phyloP scores from a whole-genome alignment of 2,888 invertebrate genomes.

The Busseola fusca region DNA sequence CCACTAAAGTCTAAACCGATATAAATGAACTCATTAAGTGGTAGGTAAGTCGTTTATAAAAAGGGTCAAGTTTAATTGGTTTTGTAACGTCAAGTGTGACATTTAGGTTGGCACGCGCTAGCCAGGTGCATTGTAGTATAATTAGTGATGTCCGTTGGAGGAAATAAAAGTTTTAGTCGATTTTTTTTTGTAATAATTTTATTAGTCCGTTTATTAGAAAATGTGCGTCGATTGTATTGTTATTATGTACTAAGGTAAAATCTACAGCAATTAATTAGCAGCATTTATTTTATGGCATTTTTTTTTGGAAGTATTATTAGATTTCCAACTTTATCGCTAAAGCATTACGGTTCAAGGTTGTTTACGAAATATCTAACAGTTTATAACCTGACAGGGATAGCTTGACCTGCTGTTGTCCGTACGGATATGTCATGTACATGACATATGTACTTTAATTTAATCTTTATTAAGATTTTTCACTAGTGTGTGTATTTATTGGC shows the following conservation, averaged over 20 bases:
- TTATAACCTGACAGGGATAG: too few species aligned
- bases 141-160: conserved; percentile 61
- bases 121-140: conserved; percentile 75
- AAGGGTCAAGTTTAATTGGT: conserved; percentile 61
- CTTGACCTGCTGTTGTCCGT: too few species aligned
- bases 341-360: too few species aligned
- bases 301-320: not conserved
- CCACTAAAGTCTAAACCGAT: conserved; percentile 8
- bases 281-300: not conserved
- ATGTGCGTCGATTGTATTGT: conserved; percentile 25
- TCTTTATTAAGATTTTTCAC: not conserved
- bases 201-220: conserved; percentile 18
- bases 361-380: too few species aligned
- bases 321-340: too few species aligned
- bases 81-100: conserved; percentile 76
- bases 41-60: conserved; percentile 50
- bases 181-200: conserved; percentile 26
- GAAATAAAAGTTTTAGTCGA: conserved; percentile 55
- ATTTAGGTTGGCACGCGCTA: conserved; percentile 75
- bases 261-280: not conserved
- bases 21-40: conserved; percentile 31
- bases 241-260: conserved; percentile 5
- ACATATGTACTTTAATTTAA: not conserved
- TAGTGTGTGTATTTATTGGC: too few species aligned
- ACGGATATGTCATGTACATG: too few species aligned